Conservation (phyloP, 2,797 vertebrate genomes). For the Coregonus ussuriensis region DNA sequence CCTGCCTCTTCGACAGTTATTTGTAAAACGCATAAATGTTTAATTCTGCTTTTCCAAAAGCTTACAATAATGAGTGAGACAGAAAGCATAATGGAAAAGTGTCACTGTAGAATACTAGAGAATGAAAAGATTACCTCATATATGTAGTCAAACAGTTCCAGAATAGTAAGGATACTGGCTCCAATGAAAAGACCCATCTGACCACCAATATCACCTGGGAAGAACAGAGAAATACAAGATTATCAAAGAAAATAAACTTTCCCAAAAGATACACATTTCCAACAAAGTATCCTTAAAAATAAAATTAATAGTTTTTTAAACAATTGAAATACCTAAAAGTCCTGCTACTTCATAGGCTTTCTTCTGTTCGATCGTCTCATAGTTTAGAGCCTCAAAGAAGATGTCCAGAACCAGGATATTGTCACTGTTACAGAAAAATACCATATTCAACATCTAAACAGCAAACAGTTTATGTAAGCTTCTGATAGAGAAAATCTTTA, state of each 20-base stretch:
- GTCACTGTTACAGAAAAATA: slow-evolving; percentile 76
- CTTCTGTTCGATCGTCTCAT: slow-evolving; percentile 98
- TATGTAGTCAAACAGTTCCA: slow-evolving; percentile 96
- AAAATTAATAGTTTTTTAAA: neutral
- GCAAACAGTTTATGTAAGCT: neutral
- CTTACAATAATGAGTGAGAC: neutral
- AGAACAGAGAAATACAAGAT: neutral
- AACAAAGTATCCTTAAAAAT: neutral
- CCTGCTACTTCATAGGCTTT: slow-evolving; percentile 98
- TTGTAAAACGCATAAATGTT: neutral
- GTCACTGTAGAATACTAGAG: neutral
- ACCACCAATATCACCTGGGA: slow-evolving; percentile 93
- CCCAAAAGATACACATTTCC: neutral
- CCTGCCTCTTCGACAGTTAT: neutral
- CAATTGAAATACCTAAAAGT: slow-evolving; percentile 82
- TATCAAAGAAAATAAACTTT: neutral
- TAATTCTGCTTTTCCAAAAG: neutral
- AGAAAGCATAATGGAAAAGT: neutral
- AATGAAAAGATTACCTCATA: slow-evolving; percentile 83
- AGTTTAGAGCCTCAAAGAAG: slow-evolving; percentile 98
- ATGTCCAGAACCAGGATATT: slow-evolving; percentile 97
- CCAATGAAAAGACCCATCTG: slow-evolving; percentile 99
- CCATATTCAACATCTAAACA: neutral
- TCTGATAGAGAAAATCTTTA: neutral
- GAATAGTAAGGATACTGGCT: slow-evolving; percentile 94